Conservation (phyloP, 1,140 invertebrate genomes). For the Trinorchestia longiramus region DNA sequence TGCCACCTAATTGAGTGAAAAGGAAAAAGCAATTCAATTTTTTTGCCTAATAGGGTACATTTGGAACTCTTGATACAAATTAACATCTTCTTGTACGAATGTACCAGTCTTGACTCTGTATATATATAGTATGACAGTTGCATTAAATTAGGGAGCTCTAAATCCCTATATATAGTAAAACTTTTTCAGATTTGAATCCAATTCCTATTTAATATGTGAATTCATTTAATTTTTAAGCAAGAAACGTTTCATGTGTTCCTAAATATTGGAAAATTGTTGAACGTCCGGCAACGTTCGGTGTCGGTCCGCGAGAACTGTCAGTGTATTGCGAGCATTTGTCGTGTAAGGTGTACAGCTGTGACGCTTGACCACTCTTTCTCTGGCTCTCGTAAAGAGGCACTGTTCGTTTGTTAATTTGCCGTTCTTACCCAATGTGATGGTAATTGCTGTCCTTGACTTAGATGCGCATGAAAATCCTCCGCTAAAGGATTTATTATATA, state of each 20-base stretch:
- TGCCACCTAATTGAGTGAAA: neutral
- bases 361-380: neutral
- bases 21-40: neutral
- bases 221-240: neutral
- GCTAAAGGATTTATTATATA: neutral
- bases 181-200: neutral
- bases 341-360: neutral
- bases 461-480: neutral
- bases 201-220: neutral
- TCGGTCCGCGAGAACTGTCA: neutral
- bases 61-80: neutral
- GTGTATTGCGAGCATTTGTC: neutral
- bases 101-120: neutral
- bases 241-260: neutral
- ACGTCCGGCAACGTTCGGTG: neutral
- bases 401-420: neutral
- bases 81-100: neutral
- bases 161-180: neutral
- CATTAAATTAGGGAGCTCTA: neutral
- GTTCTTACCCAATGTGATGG: neutral
- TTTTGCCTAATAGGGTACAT: neutral
- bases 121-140: neutral
- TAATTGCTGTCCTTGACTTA: neutral
- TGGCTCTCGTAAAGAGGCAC: slow-evolving; percentile 3
- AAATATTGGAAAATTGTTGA: neutral